These are phyloP conservation scores for Telmatochromis bifrenatus DNA, from an alignment of 2,113 vertebrate species.

Conservation along the genomic window DNA sequence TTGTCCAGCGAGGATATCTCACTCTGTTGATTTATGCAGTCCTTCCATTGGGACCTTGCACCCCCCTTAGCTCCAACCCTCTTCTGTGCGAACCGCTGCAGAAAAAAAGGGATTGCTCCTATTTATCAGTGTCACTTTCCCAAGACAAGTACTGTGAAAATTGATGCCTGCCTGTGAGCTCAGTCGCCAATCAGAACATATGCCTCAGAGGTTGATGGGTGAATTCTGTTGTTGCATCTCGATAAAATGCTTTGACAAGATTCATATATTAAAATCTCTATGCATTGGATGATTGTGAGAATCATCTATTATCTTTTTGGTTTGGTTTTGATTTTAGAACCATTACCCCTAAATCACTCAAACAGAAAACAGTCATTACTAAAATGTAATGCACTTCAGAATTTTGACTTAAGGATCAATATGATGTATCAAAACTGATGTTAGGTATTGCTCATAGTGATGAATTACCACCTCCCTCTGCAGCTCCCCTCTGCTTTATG, in stretches of 20 bases:
- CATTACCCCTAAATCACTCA: not conserved
- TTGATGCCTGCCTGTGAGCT: conserved; percentile 26
- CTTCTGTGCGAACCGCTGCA: not conserved
- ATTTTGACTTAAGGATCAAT: not conserved
- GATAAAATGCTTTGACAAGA: not conserved
- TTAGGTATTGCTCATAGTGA: not conserved
- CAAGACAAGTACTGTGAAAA: conserved; percentile 33
- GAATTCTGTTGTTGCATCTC: not conserved
- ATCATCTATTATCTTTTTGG: not conserved
- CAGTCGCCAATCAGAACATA: not conserved
- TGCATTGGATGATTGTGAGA: not conserved
- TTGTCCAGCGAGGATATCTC: not conserved
- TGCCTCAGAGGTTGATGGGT: not conserved
- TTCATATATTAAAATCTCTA: not conserved
- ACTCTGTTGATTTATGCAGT: conserved; percentile 30
- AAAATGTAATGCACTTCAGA: not conserved
- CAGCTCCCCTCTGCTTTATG: not conserved
- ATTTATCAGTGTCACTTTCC: conserved; percentile 59
- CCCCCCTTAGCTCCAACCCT: not conserved
- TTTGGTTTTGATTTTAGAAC: not conserved
- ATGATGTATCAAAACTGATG: not conserved
- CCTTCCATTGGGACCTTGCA: not conserved
- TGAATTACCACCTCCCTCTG: not conserved
- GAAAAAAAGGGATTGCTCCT: conserved; percentile 32
- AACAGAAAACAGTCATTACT: not conserved